A percentile compares a stretch with the other conserved stretches of the same genome.
Evolutionary conservation across 1,140 invertebrate genomes (phyloP).

Genomic region (Ruditapes philippinarum): DNA sequence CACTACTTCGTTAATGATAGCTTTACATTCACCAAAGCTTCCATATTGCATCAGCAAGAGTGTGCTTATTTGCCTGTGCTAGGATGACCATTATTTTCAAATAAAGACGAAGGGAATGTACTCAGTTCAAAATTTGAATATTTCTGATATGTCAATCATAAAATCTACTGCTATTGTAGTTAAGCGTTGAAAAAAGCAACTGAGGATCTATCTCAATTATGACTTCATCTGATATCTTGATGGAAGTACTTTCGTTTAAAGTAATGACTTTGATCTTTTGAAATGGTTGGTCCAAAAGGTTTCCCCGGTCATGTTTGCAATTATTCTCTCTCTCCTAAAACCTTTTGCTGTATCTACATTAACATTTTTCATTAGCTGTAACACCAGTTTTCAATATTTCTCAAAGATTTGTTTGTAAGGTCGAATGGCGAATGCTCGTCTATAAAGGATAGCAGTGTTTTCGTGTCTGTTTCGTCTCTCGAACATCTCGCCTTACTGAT

Average conservation of each 20-base stretch:
- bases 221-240: too few species aligned
- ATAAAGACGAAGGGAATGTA: too few species aligned
- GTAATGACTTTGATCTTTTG: too few species aligned
- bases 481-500: conserved; percentile 18
- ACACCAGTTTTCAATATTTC: conserved; percentile 65
- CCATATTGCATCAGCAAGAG: conserved; percentile 16
- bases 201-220: too few species aligned
- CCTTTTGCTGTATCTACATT: conserved; percentile 60
- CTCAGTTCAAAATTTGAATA: not conserved
- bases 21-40: too few species aligned
- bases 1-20: too few species aligned
- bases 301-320: too few species aligned
- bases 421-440: conserved; percentile 66
- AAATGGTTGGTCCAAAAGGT: too few species aligned
- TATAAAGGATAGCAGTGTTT: conserved; percentile 48
- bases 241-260: too few species aligned
- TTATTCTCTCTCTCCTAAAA: conserved; percentile 53
- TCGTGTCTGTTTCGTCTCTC: conserved; percentile 66
- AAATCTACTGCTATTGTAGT: too few species aligned
- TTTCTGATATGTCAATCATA: too few species aligned
- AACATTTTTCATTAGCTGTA: conserved; percentile 35
- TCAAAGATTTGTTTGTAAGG: not conserved
- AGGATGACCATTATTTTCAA: too few species aligned
- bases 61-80: not conserved
- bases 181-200: not conserved